Evolutionary conservation across 2,888 invertebrate genomes (phyloP), one percentile per base, ranked within the genome.

Genomic region (Apamea crenata): DNA sequence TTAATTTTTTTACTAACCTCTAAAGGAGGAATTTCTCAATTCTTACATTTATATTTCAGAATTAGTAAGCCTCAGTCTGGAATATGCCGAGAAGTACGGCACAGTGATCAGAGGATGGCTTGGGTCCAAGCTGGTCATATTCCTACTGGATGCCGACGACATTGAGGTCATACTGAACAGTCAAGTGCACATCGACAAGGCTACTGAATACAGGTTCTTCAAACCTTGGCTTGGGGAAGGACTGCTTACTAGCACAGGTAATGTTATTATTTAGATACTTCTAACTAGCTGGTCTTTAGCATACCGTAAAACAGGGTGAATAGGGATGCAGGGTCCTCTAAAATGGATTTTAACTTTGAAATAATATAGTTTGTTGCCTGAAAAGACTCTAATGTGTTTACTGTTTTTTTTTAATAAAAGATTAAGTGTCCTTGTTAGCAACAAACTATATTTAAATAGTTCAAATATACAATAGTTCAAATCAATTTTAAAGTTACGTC

Each of bases 191-290:
- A 97, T 98, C 85, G 97, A 98, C 92, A 98, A 98, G 91, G 97
- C 98, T 0, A 90, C 97, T n/a, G 98, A 98, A 88, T 98, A 98
- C 91, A 95, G 97, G 79, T 98, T 98, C 94, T 98, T 98, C 93
- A 97, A 98, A 91, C 98, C 98, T 0, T 98, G 98, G 98, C 97
- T 98, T 74, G 98, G 98, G 25, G 97, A 98, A 91, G 98, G 98
- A 77, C 96, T 98, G 7, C 97, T 98, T 25, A 98, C 98, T 76
- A 98, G 98, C 82, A 75, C 88, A 77, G 88, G 88, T 88, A 36
- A 59, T 40, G 18, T 71, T n/a, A 36, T 25, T 18, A 32, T 44
- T 56, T 29, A 16, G 18, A 72, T 12, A 59, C n/a, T 59, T n/a
- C n/a, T 59, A n/a, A 50, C 14, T 21, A 32, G 14, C 8, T 1